Conservation (phyloP, 2,888 invertebrate species). For the Cerastoderma edule region DNA sequence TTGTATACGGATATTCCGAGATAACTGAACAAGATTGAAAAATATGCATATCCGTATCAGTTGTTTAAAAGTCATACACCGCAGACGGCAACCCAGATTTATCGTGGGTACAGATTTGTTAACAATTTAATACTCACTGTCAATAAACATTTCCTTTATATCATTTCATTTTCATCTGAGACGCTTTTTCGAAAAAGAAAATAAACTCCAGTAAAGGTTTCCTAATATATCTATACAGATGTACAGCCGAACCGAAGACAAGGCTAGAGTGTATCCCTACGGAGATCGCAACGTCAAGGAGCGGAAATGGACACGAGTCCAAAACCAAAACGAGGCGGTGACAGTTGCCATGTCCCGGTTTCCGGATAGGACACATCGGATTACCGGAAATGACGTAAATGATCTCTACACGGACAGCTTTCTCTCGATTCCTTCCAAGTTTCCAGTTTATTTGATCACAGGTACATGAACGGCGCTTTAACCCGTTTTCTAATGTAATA, state of each 20-base stretch:
- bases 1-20: no score
- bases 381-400: slow-evolving; percentile 58
- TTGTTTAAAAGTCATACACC: no score
- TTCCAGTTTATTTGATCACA: slow-evolving; percentile 67
- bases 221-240: slow-evolving; percentile 7
- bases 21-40: no score
- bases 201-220: no score
- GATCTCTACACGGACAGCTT: slow-evolving; percentile 68
- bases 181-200: no score
- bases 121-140: no score
- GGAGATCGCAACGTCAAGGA: slow-evolving; percentile 64
- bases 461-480: slow-evolving; percentile 61
- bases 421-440: slow-evolving; percentile 65
- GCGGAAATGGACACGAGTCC: slow-evolving; percentile 54
- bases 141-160: no score
- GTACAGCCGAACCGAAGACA: background rate
- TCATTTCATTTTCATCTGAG: no score
- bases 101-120: no score
- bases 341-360: slow-evolving; percentile 60
- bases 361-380: slow-evolving; percentile 65
- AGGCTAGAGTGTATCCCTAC: slow-evolving; percentile 69
- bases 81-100: no score
- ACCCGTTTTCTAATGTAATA: no score
- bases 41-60: no score
- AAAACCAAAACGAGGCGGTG: slow-evolving; percentile 67